Base-by-base conservation (phyloP, 92 coral and sea anemone species). In the Blastomussa wellsi region DNA sequence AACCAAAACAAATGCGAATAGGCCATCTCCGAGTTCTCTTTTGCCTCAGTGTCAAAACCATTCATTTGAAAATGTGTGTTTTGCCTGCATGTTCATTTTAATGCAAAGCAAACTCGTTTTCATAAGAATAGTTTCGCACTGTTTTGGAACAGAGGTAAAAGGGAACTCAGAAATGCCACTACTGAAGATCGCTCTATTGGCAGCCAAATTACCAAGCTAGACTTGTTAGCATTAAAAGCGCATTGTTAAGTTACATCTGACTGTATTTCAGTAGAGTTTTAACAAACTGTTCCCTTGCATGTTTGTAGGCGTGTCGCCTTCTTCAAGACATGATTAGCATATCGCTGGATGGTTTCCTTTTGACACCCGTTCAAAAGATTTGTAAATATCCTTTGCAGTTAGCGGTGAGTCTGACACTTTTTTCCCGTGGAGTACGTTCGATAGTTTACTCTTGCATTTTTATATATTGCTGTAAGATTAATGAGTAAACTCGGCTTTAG, bases 281-380 rank as follows among this genome's bases (percentile, higher is more conserved):
- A 15, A 15, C 11, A 22, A 8, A 60, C 4, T 4, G 38, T 60
- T 29, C 16, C 10, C 31, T 83, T 22, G 5, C 62, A 6, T 75
- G 17, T 28, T 73, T 73, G 20, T 33, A 94, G 98, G 99, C 99
- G 14, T 97, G 99, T 79, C 96, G 99, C 53, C 90, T 97, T 72
- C 90, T 97, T 14, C 99, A 92, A 79, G 98, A 95, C 20, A 97
- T 97, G 99, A 93, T 97, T 26, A 91, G 89, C 57, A 97, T 97
- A 82, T 93, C 99, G 6, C 60, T 97, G 77, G 98, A 97, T 79
- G 99, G 99, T 10, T 97, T 97, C 78, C 88, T 97, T 81, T 73
- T 97, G 71, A 93, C 98, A 36, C 99, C 99, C 0, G 99, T 97
- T 35, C 99, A 97, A 77, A 97, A 97, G 93, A 97, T 97, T 86